A percentile compares a stretch with the other conserved stretches of the same genome.
Evolutionary conservation across 2,797 vertebrate genomes (phyloP).

Genomic region (Sebastes minor): DNA sequence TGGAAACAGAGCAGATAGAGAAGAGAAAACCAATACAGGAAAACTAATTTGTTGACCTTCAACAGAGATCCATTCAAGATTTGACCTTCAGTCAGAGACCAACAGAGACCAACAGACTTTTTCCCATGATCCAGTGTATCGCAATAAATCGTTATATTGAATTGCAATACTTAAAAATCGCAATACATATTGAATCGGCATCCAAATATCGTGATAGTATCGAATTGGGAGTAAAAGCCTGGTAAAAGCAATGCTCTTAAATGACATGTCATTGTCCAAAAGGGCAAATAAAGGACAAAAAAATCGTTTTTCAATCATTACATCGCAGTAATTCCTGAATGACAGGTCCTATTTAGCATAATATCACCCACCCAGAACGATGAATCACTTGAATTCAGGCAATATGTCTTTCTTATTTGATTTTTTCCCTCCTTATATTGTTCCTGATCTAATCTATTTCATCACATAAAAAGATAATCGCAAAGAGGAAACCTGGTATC

Average conservation of each 20-base stretch:
- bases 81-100: not conserved
- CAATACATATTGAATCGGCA: too few relatives aligned
- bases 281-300: slow-evolving; percentile 30
- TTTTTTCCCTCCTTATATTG: slow-evolving; percentile 38
- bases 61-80: not conserved
- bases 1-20: not conserved
- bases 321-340: slow-evolving; percentile 12
- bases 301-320: slow-evolving; percentile 16
- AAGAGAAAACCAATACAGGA: not conserved
- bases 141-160: too few relatives aligned
- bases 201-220: fast-evolving
- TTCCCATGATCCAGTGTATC: too few relatives aligned
- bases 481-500: slow-evolving; percentile 46
- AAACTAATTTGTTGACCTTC: not conserved
- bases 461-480: slow-evolving; percentile 54
- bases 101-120: too few relatives aligned
- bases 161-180: too few relatives aligned
- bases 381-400: slow-evolving; percentile 39
- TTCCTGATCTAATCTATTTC: slow-evolving; percentile 53
- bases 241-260: not conserved
- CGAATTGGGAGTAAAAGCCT: too few relatives aligned
- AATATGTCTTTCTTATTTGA: slow-evolving; percentile 36
- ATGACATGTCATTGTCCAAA: not conserved
- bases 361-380: slow-evolving; percentile 24
- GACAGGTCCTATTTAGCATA: slow-evolving; percentile 31